Base-by-base conservation (phyloP, 2,113 vertebrate genomes). In the Galemys pyrenaicus region DNA sequence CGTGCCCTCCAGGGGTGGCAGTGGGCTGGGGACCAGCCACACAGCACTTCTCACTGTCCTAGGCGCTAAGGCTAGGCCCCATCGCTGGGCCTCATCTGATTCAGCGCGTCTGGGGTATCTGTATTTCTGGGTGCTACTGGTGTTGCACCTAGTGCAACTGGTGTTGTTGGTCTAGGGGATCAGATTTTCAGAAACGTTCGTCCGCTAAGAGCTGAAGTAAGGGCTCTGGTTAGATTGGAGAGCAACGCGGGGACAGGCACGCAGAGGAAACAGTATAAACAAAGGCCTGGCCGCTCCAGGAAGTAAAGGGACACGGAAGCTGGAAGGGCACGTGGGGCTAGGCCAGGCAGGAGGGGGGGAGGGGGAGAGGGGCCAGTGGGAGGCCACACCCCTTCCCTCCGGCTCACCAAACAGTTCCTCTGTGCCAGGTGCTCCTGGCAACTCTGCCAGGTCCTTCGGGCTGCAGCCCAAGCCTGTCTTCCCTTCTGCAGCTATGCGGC, bases 371-470 rank as follows among this genome's bases (percentile, higher is more conserved):
- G 87, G 51, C 81, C 84, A 22, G 35, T 30, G 51, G 68, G 37
- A 26, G 58, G 87, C 87, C 95, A 88, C 94, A 26, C 58, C 95
- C 65, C 79, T 89, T 32, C 78, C 91, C 71, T 94, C 89, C 62
- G 89, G 92, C 92, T 87, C 70, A 35, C 82, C 79, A 62, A 60
- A 56, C 46, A 44, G 92, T n/a, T 44, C 70, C 67, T 89, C 62
- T 67, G 83, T 80, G 77, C 94, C 89, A 81, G 86, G 91, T 62
- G 71, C 54, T 71, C 90, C 80, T 3, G 60, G 86, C 74, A 78
- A 28, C 92, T 51, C 58, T 26, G 82, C 83, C 92, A 82, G 67
- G 22, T 51, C 88, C 77, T 62, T 37, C 41, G 74, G 91, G 88
- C 93, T 41, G 22, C 37, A 67, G 44, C 60, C 65, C 80, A 67